Conservation (phyloP, 2,888 invertebrate genomes). For the Ariolimax columbianus region DNA sequence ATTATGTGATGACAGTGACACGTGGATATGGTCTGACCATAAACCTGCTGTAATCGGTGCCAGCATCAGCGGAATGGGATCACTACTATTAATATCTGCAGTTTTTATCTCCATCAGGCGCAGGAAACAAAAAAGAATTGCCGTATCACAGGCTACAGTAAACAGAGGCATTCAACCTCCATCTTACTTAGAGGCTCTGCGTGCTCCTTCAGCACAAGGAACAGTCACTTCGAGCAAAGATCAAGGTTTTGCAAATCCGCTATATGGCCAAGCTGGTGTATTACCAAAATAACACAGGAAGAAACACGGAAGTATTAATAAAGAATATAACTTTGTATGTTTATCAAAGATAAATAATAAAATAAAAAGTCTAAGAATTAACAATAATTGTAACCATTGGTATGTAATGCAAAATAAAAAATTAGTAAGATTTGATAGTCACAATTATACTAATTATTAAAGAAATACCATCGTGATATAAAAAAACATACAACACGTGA, state of each 20-base stretch:
- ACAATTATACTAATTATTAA: too few species aligned
- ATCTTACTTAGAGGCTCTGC: background rate
- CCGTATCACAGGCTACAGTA: background rate
- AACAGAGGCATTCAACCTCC: background rate
- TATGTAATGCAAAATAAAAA: too few species aligned
- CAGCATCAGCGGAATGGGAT: background rate
- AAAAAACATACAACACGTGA: too few species aligned
- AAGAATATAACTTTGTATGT: too few species aligned
- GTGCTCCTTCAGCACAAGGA: background rate
- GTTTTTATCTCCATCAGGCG: background rate
- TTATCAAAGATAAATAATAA: too few species aligned
- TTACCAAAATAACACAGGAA: background rate
- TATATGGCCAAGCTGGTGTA: background rate
- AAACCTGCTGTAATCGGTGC: background rate
- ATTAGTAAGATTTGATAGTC: too few species aligned
- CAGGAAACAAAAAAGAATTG: background rate
- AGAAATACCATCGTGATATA: too few species aligned
- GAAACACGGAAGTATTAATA: background rate
- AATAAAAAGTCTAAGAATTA: too few species aligned
- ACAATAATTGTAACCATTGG: too few species aligned
- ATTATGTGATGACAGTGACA: background rate
- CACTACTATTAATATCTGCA: background rate
- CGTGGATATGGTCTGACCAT: background rate
- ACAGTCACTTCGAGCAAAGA: background rate
- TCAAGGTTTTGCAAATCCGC: background rate